Evolutionary conservation across 2,113 vertebrate genomes (phyloP).

Genomic region (Lanius collurio): DNA sequence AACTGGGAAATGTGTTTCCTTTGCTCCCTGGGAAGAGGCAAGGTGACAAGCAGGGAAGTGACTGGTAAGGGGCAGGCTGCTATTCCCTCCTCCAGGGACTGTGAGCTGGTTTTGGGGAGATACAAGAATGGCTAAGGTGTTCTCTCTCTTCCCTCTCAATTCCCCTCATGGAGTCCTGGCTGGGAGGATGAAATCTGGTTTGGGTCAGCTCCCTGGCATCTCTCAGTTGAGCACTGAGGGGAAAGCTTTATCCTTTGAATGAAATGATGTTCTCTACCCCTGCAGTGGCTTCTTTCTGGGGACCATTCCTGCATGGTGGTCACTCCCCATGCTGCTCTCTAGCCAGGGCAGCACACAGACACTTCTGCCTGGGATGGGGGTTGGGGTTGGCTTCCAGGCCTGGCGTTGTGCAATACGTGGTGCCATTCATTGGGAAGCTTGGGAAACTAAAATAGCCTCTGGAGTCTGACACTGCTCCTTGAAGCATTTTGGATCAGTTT

Average conservation of each 20-base stretch:
- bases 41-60: neutral
- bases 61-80: neutral
- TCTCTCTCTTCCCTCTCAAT: neutral
- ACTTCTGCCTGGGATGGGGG: neutral
- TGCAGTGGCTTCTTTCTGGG: neutral
- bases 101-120: neutral
- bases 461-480: neutral
- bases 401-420: accelerated
- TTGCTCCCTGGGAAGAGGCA: constrained; percentile 1
- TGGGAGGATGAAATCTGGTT: neutral
- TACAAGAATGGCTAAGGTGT: neutral
- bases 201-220: neutral
- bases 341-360: neutral
- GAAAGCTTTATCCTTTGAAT: neutral
- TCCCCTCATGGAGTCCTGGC: neutral
- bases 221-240: neutral
- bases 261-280: neutral
- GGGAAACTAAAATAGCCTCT: neutral
- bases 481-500: neutral
- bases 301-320: neutral
- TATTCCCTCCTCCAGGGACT: neutral
- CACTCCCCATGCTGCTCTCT: neutral
- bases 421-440: neutral
- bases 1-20: constrained; percentile 14
- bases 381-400: neutral